Conservation (phyloP, 1,140 invertebrate species). For the Drosophila mauritiana region DNA sequence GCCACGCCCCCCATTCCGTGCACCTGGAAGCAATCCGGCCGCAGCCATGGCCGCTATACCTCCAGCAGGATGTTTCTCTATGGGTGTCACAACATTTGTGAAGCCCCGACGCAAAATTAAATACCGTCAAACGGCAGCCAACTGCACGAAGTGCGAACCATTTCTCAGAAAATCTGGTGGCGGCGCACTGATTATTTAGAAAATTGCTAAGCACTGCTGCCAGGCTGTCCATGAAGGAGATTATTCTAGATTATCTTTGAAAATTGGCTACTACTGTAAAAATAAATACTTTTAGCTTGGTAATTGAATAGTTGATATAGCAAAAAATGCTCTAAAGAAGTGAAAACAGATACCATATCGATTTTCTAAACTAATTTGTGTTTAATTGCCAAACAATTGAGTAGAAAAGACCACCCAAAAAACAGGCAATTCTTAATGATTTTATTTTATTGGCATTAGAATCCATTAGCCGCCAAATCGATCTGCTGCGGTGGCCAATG, state of each 20-base stretch:
- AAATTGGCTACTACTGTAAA: no score
- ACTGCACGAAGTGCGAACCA: background rate
- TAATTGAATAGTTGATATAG: no score
- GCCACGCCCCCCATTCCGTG: constrained; percentile 12
- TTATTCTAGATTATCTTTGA: no score
- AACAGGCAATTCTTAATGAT: constrained; percentile 1
- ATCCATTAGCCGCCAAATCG: constrained; percentile 26
- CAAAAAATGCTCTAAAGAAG: no score
- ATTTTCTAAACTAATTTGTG: background rate
- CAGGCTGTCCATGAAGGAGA: background rate
- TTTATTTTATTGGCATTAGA: constrained; percentile 10
- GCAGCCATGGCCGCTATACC: constrained; percentile 2
- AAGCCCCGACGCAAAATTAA: constrained; percentile 28
- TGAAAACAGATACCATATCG: background rate
- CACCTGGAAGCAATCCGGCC: constrained; percentile 15
- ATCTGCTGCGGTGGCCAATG: constrained; percentile 6
- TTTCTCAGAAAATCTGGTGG: background rate
- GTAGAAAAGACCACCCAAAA: background rate
- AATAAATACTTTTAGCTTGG: no score
- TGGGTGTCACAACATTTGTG: constrained; percentile 33
- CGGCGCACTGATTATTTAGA: background rate
- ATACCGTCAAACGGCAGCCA: constrained; percentile 8
- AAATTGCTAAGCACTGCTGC: background rate
- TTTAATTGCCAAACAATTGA: constrained; percentile 2
- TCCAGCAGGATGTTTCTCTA: constrained; percentile 13